phyloP scores from a whole-genome alignment of 2,113 vertebrate species.

The Girardinichthys multiradiatus region DNA sequence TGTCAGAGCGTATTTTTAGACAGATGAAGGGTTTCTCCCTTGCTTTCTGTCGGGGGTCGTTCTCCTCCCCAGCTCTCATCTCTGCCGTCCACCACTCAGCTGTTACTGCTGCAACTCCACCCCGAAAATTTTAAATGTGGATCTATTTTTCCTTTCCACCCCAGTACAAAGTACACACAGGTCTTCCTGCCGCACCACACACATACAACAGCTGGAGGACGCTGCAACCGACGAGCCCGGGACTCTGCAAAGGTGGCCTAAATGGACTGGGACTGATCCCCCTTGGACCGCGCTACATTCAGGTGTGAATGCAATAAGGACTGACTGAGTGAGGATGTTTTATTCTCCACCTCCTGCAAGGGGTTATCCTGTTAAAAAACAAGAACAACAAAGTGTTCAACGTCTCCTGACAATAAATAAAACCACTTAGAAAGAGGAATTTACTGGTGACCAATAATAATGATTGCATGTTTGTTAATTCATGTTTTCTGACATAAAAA shows the following conservation, averaged over 20 bases:
- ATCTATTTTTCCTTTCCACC: background rate
- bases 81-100: background rate
- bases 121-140: slow-evolving; percentile 7
- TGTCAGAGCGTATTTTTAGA: slow-evolving; percentile 34
- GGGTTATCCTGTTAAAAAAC: background rate
- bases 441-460: too few species aligned
- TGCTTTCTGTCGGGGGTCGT: background rate
- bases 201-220: slow-evolving; percentile 21
- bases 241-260: too few species aligned
- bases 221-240: slow-evolving; percentile 14
- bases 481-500: too few species aligned
- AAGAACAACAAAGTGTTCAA: too few species aligned
- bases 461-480: too few species aligned
- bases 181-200: background rate
- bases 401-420: too few species aligned
- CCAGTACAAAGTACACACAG: background rate
- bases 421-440: too few species aligned
- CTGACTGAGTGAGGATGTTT: too few species aligned
- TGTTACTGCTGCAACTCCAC: background rate
- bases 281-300: too few species aligned
- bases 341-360: background rate
- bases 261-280: too few species aligned
- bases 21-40: background rate
- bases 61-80: background rate
- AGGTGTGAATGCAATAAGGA: too few species aligned